These are phyloP conservation scores for Semotilus atromaculatus DNA, from an alignment of 2,797 vertebrate species.

Conservation along the genomic window DNA sequence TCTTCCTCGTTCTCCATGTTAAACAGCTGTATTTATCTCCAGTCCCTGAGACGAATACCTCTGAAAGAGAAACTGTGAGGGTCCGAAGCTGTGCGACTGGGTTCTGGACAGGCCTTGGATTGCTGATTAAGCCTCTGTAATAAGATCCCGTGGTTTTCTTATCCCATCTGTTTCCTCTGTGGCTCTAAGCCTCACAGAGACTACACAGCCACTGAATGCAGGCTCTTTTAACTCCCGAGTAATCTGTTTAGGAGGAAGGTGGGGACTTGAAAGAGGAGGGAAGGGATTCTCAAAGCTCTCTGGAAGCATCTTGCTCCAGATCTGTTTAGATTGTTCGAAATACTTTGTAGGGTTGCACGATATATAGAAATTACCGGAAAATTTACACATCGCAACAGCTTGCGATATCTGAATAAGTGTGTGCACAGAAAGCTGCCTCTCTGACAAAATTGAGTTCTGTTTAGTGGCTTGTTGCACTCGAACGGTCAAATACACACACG, in stretches of 20 bases:
- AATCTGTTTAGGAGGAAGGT: conserved; percentile 49
- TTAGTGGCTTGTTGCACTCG: too few species aligned
- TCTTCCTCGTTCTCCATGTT: conserved; percentile 85
- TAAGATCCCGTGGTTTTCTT: conserved; percentile 54
- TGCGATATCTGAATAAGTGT: too few species aligned
- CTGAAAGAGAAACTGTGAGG: not conserved
- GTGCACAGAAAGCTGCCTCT: too few species aligned
- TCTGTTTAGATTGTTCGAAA: not conserved
- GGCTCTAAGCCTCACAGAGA: conserved; percentile 47
- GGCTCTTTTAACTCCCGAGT: conserved; percentile 41
- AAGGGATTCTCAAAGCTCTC: conserved; percentile 5
- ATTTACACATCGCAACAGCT: too few species aligned
- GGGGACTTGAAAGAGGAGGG: conserved; percentile 9
- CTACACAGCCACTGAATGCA: not conserved
- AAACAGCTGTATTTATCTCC: not conserved
- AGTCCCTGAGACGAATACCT: not conserved
- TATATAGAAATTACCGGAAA: too few species aligned
- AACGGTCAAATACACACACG: too few species aligned
- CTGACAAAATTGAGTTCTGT: too few species aligned
- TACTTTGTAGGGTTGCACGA: too few species aligned
- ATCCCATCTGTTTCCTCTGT: conserved; percentile 54
- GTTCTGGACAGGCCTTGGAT: not conserved
- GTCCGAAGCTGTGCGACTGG: not conserved
- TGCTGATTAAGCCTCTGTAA: conserved; percentile 50
- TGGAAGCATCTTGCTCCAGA: conserved; percentile 21